These are phyloP conservation scores for Ivindomyrus marchei DNA, from an alignment of 2,113 vertebrate genomes.

Conservation along the genomic window DNA sequence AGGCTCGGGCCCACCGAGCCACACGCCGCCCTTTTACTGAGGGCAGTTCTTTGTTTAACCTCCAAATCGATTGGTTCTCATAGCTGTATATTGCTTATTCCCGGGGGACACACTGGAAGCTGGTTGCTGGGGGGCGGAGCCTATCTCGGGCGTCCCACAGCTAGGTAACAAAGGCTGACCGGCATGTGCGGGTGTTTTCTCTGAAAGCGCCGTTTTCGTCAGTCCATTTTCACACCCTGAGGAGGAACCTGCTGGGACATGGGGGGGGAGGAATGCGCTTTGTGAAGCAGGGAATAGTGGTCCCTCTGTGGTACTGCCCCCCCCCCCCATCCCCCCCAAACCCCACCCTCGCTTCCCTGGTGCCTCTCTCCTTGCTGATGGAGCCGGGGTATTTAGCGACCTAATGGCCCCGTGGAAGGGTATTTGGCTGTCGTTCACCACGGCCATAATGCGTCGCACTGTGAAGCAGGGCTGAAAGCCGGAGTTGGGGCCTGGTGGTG, in stretches of 20 bases:
- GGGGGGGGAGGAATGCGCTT: background rate
- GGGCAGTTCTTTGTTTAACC: background rate
- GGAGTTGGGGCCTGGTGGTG: background rate
- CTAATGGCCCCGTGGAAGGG: conserved; percentile 57
- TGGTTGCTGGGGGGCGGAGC: background rate
- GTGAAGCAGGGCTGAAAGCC: conserved; percentile 40
- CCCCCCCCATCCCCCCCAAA: background rate
- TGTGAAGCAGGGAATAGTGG: conserved; percentile 42
- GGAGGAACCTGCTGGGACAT: conserved; percentile 48
- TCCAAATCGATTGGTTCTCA: background rate
- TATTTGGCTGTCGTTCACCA: conserved; percentile 57
- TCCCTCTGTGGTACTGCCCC: conserved; percentile 39
- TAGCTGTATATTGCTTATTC: background rate
- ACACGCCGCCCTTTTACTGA: background rate
- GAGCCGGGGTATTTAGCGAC: conserved; percentile 55
- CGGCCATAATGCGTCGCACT: conserved; percentile 62
- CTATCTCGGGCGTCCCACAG: background rate
- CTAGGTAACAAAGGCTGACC: background rate
- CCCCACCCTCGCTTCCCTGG: conserved; percentile 50
- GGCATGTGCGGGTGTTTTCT: background rate
- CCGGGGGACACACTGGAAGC: background rate
- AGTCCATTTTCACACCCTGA: conserved; percentile 39
- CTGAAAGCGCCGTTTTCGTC: no score
- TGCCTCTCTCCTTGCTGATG: conserved; percentile 63
- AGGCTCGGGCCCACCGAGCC: background rate